Evolutionary conservation across 2,797 vertebrate species (phyloP).

Genomic region (Sebastes elongatus): DNA sequence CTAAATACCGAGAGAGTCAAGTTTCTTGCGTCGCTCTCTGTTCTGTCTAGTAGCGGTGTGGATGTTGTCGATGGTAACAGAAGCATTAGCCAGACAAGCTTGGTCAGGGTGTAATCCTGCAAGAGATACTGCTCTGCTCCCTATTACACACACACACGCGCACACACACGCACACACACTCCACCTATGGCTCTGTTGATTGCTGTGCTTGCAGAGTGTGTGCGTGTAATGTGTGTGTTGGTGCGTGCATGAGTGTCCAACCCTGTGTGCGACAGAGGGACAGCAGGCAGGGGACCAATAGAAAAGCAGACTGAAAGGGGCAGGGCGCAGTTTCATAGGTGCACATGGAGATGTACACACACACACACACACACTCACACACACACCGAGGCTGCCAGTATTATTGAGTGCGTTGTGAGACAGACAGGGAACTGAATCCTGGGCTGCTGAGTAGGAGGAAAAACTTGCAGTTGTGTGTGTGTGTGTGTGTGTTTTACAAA

Average conservation of each 20-base stretch:
- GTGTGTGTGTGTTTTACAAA: background rate
- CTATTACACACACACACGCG: constrained; percentile 24
- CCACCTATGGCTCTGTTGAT: constrained; percentile 17
- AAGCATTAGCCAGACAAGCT: constrained; percentile 46
- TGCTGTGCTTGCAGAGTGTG: background rate
- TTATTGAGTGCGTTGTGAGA: constrained; percentile 34
- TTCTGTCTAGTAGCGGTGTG: constrained; percentile 12
- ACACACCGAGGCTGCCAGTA: constrained; percentile 7
- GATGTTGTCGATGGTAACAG: constrained; percentile 44
- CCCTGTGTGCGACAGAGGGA: constrained; percentile 35
- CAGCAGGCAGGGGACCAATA: constrained; percentile 49
- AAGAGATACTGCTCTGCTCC: constrained; percentile 35
- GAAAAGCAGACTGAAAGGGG: constrained; percentile 43
- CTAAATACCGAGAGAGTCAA: background rate
- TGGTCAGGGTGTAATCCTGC: constrained; percentile 50
- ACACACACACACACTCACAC: background rate
- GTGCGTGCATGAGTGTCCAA: background rate
- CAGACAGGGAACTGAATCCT: constrained; percentile 57
- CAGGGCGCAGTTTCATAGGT: constrained; percentile 27
- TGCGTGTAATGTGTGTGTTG: background rate
- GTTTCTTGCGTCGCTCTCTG: background rate
- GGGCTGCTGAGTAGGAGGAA: constrained; percentile 57
- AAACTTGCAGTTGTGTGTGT: constrained; percentile 21
- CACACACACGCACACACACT: background rate
- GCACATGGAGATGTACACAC: background rate